Conservation (phyloP, 2,113 vertebrate genomes). For the Alectura lathami region DNA sequence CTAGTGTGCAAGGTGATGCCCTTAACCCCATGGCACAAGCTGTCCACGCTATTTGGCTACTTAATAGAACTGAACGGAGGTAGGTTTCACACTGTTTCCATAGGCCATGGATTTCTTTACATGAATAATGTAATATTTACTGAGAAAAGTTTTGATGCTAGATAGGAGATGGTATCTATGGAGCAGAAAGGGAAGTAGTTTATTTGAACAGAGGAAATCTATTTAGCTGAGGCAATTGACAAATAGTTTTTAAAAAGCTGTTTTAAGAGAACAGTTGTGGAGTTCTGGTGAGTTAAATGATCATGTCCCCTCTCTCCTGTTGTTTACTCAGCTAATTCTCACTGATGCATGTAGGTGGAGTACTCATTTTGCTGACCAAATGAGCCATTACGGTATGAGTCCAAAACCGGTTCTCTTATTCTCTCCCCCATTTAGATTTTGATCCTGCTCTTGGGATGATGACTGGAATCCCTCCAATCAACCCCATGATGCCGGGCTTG, state of each 20-base stretch:
- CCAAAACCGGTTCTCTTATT: background rate
- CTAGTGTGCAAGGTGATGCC: background rate
- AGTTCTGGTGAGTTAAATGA: background rate
- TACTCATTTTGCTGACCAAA: background rate
- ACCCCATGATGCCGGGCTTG: conserved; percentile 92
- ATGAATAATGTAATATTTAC: background rate
- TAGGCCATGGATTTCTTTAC: background rate
- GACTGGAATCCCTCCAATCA: conserved; percentile 91
- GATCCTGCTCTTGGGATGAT: conserved; percentile 92
- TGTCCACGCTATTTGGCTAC: background rate
- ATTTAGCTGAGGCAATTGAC: background rate
- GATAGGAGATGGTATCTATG: background rate
- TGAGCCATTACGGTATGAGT: background rate
- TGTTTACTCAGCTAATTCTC: background rate
- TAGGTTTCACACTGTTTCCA: background rate
- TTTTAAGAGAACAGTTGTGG: background rate
- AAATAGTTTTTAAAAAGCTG: background rate
- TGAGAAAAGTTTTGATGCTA: background rate
- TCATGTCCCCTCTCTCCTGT: background rate
- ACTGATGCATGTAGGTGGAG: rapidly evolving
- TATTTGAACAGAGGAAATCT: background rate
- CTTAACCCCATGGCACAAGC: background rate
- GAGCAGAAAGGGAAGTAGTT: background rate
- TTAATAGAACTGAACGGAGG: background rate
- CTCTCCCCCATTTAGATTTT: conserved; percentile 79